Evolutionary conservation across 1,140 invertebrate genomes (phyloP).

Genomic region (Rhagoletis pomonella): DNA sequence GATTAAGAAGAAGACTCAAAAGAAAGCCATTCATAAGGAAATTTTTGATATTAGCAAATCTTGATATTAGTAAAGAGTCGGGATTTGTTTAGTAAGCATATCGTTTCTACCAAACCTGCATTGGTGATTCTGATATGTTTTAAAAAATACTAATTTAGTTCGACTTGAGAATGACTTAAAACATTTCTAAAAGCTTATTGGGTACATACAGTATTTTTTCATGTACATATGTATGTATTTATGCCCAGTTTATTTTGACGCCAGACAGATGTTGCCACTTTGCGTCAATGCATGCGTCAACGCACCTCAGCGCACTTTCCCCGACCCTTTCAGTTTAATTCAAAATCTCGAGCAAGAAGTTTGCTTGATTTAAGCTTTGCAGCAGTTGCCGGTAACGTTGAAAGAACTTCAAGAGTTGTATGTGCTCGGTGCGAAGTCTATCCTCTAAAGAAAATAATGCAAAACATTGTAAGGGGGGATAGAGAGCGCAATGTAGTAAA

Average conservation of each 20-base stretch:
- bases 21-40: too few species aligned
- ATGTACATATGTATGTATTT: too few species aligned
- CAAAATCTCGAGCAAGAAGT: neutral
- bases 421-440: neutral
- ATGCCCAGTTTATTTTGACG: slow-evolving; percentile 9
- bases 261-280: slow-evolving; percentile 52
- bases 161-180: neutral
- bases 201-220: neutral
- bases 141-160: neutral
- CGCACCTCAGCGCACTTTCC: neutral
- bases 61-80: too few species aligned
- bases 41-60: too few species aligned
- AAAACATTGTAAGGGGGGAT: neutral
- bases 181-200: neutral
- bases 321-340: neutral
- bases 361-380: slow-evolving; percentile 42
- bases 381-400: slow-evolving; percentile 29
- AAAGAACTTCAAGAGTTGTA: neutral
- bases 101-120: too few species aligned
- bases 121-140: too few species aligned
- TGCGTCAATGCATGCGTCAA: slow-evolving; percentile 43
- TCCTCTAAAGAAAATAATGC: neutral
- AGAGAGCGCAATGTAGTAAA: neutral
- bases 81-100: too few species aligned
- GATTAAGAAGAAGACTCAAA: too few species aligned